phyloP scores from a whole-genome alignment of 2,113 vertebrate genomes.

The Ammospiza nelsoni region DNA sequence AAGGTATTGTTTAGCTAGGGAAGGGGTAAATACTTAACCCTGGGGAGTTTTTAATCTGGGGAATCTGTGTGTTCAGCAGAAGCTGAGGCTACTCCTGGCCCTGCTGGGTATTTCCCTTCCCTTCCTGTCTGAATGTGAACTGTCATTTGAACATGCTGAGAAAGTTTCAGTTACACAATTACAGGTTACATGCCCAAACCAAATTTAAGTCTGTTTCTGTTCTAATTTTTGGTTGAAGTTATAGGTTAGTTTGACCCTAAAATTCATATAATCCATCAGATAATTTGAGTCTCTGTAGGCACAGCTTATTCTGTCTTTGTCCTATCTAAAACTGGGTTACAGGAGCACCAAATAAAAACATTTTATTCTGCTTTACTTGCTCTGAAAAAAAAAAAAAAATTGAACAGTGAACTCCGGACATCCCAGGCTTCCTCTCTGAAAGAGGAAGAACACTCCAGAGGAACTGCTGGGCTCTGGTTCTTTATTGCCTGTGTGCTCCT shows the following conservation, averaged over 20 bases:
- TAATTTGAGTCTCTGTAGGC: not conserved
- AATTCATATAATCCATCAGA: not conserved
- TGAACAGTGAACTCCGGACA: not conserved
- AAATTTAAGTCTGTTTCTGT: not conserved
- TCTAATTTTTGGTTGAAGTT: not conserved
- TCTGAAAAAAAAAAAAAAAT: not conserved
- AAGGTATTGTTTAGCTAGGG: not conserved
- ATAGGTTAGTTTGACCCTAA: not conserved
- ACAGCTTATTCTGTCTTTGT: not conserved
- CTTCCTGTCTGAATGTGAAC: not conserved
- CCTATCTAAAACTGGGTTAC: not conserved
- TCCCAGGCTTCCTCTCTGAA: not conserved
- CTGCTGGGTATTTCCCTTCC: not conserved
- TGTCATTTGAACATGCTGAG: not conserved
- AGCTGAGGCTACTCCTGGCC: not conserved
- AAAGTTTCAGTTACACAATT: not conserved
- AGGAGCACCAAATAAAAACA: not conserved
- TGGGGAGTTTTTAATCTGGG: not conserved
- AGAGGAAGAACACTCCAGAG: not conserved
- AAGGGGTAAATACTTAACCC: not conserved
- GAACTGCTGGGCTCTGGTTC: not conserved
- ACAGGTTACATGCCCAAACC: not conserved
- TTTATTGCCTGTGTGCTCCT: not conserved
- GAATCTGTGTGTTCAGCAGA: not conserved
- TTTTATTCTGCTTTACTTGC: not conserved